Base-by-base conservation (phyloP, 2,113 vertebrate genomes). In the Phycodurus eques region DNA sequence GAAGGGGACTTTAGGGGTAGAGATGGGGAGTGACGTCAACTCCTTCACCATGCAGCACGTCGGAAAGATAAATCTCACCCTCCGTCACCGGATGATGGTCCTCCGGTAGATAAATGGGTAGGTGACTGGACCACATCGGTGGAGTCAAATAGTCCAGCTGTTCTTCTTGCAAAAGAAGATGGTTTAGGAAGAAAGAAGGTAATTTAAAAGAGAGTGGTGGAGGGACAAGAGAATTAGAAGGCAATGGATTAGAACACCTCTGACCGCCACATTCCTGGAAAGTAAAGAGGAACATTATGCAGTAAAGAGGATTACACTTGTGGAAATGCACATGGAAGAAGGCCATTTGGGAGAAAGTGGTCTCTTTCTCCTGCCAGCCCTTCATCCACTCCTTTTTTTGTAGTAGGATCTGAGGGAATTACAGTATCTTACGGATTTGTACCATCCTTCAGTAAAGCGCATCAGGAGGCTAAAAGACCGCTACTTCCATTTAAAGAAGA, bases 11-110 rank as follows among this genome's bases (percentile, higher is more conserved):
- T 59, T 14, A 59, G 20, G 9, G 73, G 74, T 56, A 76, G 51
- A 61, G 79, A 73, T 44, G 53, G 62, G 57, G 73, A 74, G 68
- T 63, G 80, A 67, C 78, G 75, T 77, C 77, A 71, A 22, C 74
- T 67, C 73, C 72, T 74, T 71, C 80, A 68, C 77, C 85, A 88
- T 85, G 87, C 88, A 76, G n/a, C 27, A 60, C 22, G 27, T 31
- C 56, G 5, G 82, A 80, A 77, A 8, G 70, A 86, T 86, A 62
- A 91, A 74, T 89, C 95, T 97, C 95, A 96, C 93, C 94, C 94
- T 93, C 91, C 69, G 81, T 91, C 57, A 92, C 85, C 64, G 92
- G 88, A 72, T 79, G 92, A 83, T 82, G 93, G 78, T 94, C 94
- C 93, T 72, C 74, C n/a, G 92, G 87, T 68, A 39, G 87, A 87